phyloP scores from a whole-genome alignment of 1,140 invertebrate genomes.

The Chionoecetes opilio region DNA sequence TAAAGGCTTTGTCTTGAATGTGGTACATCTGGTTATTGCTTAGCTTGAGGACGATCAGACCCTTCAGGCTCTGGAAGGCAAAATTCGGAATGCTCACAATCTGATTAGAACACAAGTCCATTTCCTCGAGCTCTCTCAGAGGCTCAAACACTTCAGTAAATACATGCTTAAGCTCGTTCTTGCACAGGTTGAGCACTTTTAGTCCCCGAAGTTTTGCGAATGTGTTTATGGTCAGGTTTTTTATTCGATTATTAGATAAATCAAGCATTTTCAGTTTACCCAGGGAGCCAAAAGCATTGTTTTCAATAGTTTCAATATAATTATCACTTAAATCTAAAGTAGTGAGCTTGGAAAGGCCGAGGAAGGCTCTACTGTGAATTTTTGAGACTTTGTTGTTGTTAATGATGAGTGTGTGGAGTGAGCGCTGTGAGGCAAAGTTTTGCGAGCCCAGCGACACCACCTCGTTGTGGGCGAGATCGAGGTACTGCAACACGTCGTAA shows the following conservation, averaged over 20 bases:
- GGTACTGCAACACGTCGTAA: slow-evolving; percentile 76
- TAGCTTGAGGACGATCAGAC: slow-evolving; percentile 71
- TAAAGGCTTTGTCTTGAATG: slow-evolving; percentile 73
- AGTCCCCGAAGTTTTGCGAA: slow-evolving; percentile 76
- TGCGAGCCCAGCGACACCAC: slow-evolving; percentile 77
- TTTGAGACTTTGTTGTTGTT: slow-evolving; percentile 80
- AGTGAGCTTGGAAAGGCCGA: slow-evolving; percentile 76
- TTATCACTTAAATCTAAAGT: slow-evolving; percentile 79
- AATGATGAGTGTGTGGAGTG: slow-evolving; percentile 75
- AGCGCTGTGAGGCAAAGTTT: slow-evolving; percentile 76
- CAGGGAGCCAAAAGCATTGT: slow-evolving; percentile 75
- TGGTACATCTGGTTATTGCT: slow-evolving; percentile 78
- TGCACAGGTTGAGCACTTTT: slow-evolving; percentile 75
- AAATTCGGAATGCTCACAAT: slow-evolving; percentile 70
- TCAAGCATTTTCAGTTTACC: slow-evolving; percentile 74
- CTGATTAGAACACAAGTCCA: slow-evolving; percentile 80
- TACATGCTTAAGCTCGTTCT: slow-evolving; percentile 78
- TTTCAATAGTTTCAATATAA: slow-evolving; percentile 80
- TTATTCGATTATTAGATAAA: slow-evolving; percentile 79
- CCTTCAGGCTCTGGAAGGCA: slow-evolving; percentile 73
- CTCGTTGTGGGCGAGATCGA: slow-evolving; percentile 80
- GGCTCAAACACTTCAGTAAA: slow-evolving; percentile 75
- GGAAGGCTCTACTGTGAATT: slow-evolving; percentile 77
- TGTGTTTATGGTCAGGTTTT: slow-evolving; percentile 71
- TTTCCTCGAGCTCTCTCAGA: slow-evolving; percentile 76